phyloP scores from a whole-genome alignment of 2,888 invertebrate species.

The Macropis europaea region DNA sequence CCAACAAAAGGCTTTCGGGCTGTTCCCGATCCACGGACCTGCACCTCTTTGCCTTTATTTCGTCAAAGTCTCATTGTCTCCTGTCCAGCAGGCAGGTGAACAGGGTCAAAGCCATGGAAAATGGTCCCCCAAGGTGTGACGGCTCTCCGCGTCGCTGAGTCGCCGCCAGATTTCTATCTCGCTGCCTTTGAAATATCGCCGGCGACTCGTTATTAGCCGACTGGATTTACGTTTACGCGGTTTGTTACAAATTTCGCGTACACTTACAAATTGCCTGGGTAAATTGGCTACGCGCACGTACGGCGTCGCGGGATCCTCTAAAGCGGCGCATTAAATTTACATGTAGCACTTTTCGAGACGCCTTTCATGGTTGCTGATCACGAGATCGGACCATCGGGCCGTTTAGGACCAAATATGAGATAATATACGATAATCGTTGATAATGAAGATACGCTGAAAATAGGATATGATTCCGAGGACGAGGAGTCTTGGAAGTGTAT shows the following conservation, averaged over 20 bases:
- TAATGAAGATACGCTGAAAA: constrained; percentile 63
- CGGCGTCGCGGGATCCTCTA: constrained; percentile 4
- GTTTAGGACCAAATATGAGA: constrained; percentile 75
- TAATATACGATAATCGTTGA: constrained; percentile 73
- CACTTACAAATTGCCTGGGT: constrained; percentile 17
- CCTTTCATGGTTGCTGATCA: constrained; percentile 67
- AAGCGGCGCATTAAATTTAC: constrained; percentile 25
- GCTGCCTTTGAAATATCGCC: constrained; percentile 2
- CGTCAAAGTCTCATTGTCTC: constrained; percentile 65
- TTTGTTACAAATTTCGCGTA: not conserved
- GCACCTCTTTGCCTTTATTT: constrained; percentile 56
- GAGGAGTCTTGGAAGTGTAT: not conserved
- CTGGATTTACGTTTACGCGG: not conserved
- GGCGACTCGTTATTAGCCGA: not conserved
- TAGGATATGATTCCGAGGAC: constrained; percentile 18
- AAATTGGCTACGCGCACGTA: constrained; percentile 9
- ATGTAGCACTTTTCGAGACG: constrained; percentile 17
- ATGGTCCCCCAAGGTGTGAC: constrained; percentile 34
- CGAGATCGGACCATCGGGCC: constrained; percentile 61
- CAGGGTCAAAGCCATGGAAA: constrained; percentile 39
- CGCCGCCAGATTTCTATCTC: constrained; percentile 33
- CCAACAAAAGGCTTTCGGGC: constrained; percentile 51
- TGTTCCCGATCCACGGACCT: constrained; percentile 38
- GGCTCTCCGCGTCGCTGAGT: constrained; percentile 32
- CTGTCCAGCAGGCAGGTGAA: constrained; percentile 40